Evolutionary conservation across 2,888 invertebrate species (phyloP).

Genomic region (Pseudanteris insignis): DNA sequence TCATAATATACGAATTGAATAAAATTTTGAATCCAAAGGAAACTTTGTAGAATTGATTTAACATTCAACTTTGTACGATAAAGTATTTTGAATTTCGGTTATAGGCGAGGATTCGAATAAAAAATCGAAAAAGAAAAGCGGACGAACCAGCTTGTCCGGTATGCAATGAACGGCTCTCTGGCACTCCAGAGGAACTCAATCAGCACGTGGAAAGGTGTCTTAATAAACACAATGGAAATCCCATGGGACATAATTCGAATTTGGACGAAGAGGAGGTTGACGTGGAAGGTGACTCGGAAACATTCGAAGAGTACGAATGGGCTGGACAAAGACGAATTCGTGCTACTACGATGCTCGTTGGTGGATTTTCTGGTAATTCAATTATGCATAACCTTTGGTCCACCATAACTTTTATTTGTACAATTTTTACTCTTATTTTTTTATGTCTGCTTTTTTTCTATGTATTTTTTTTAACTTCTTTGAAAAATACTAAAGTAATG

Average conservation of each 20-base stretch:
- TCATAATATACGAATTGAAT: no score
- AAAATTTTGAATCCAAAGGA: no score
- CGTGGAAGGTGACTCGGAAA: conserved; percentile 75
- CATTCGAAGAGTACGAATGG: conserved; percentile 89
- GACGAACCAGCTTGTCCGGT: conserved; percentile 81
- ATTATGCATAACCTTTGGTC: no score
- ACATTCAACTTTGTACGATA: no score
- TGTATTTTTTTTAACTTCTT: no score
- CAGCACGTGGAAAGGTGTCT: conserved; percentile 79
- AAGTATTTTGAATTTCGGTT: no score
- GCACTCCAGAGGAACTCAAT: conserved; percentile 76
- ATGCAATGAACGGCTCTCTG: conserved; percentile 75
- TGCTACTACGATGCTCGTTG: conserved; percentile 76
- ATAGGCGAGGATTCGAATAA: conserved; percentile 68
- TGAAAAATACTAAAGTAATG: no score
- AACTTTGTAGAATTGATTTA: no score
- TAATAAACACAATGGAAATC: conserved; percentile 71
- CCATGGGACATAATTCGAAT: conserved; percentile 72
- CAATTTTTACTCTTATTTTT: no score
- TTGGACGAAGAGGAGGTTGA: conserved; percentile 83
- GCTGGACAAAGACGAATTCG: conserved; percentile 86
- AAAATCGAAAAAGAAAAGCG: conserved; percentile 75
- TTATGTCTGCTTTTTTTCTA: no score
- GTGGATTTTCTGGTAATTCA: conserved; percentile 71
- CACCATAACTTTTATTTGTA: neutral